A percentile compares a stretch with the other conserved stretches of the same genome.
These are phyloP conservation scores for Dasyornis broadbenti DNA, from an alignment of 2,113 vertebrate genomes.

Conservation along the genomic window DNA sequence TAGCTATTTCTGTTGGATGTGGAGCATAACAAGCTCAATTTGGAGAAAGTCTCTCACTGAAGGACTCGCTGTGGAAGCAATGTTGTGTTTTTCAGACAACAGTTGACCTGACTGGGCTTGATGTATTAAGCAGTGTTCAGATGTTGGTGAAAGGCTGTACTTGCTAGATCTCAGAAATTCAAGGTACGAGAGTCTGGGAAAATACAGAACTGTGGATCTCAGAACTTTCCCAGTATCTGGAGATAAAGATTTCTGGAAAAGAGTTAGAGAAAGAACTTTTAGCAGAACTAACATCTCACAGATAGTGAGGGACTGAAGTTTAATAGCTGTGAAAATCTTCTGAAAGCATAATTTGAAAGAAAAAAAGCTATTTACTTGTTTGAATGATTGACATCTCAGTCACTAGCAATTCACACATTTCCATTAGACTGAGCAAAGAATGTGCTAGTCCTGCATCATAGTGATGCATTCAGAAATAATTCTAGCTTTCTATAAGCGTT, in stretches of 20 bases:
- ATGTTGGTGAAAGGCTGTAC: not conserved
- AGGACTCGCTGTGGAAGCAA: not conserved
- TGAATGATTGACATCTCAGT: slow-evolving; percentile 20
- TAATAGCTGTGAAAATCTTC: not conserved
- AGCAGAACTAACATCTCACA: not conserved
- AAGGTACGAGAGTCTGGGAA: not conserved
- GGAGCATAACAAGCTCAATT: not conserved
- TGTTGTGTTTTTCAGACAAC: not conserved
- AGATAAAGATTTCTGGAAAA: not conserved
- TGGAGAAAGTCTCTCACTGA: not conserved
- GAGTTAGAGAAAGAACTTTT: not conserved
- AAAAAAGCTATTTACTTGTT: slow-evolving; percentile 5
- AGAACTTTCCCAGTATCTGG: not conserved
- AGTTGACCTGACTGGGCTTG: not conserved
- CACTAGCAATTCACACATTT: slow-evolving; percentile 51
- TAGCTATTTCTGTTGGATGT: not conserved
- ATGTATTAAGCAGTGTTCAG: not conserved
- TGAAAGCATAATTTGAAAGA: not conserved
- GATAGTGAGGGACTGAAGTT: not conserved
- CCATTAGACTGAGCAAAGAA: slow-evolving; percentile 5
- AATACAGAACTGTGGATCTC: not conserved
- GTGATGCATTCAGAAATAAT: slow-evolving; percentile 40
- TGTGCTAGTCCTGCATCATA: not conserved
- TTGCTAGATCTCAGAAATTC: not conserved
- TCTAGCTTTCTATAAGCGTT: slow-evolving; percentile 8